Percentiles rank a stretch among this genome's conserved stretches.
These are phyloP conservation scores for Dendrocopos noguchii DNA, from an alignment of 2,113 vertebrate genomes.

Conservation along the genomic window DNA sequence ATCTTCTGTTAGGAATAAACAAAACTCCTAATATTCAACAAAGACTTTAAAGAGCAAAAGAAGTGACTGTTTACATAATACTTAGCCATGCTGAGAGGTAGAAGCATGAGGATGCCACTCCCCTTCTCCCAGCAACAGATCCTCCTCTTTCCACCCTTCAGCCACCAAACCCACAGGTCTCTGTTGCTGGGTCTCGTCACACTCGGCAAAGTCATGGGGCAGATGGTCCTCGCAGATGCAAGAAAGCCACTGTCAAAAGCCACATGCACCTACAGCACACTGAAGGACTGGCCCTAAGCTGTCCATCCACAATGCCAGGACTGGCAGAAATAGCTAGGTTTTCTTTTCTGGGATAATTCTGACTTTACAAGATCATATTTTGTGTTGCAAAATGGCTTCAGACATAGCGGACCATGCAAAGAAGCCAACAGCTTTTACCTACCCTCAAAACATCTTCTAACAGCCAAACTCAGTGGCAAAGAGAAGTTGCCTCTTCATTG, in stretches of 20 bases:
- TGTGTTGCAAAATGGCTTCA: background rate
- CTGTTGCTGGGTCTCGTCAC: background rate
- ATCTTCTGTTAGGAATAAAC: conserved; percentile 42
- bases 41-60: background rate
- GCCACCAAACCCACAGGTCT: background rate
- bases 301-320: too few species aligned
- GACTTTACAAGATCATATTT: too few species aligned
- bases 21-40: background rate
- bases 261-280: background rate
- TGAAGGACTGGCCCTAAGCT: background rate
- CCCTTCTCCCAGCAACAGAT: background rate
- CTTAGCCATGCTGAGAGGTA: background rate
- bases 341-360: too few species aligned
- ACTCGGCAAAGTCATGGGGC: background rate
- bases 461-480: background rate
- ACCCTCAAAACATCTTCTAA: background rate
- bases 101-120: background rate
- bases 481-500: background rate
- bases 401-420: background rate
- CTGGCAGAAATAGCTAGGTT: too few species aligned
- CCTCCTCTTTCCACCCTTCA: background rate
- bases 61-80: background rate
- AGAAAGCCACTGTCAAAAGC: background rate
- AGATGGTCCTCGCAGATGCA: background rate
- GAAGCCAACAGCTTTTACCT: background rate